Evolutionary conservation across 2,113 vertebrate genomes (phyloP).

Genomic region (Ibidorhyncha struthersii): DNA sequence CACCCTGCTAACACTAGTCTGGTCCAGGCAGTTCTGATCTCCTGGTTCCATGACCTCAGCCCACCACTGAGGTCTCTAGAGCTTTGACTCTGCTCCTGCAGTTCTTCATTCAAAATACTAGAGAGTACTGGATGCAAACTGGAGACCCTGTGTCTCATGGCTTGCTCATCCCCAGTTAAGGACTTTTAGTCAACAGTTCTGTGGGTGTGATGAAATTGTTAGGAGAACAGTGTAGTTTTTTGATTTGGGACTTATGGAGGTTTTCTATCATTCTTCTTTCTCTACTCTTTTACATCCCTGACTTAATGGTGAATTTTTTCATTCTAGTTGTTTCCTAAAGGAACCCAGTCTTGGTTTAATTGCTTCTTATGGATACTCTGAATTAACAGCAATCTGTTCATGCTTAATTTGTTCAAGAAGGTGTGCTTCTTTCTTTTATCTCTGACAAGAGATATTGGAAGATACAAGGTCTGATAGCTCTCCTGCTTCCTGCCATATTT

Average conservation of each 20-base stretch:
- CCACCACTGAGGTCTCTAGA: neutral
- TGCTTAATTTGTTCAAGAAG: neutral
- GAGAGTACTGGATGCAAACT: neutral
- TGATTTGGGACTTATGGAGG: neutral
- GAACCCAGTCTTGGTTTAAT: neutral
- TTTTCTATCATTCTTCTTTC: neutral
- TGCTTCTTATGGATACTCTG: neutral
- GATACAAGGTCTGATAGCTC: neutral
- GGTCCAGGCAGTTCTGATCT: neutral
- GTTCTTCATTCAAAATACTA: neutral
- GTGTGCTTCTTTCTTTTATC: neutral
- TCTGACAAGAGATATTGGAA: neutral
- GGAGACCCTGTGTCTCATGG: neutral
- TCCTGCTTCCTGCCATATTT: neutral
- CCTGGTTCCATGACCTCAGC: neutral
- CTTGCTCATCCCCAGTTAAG: neutral
- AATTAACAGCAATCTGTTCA: neutral
- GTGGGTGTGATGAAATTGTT: neutral
- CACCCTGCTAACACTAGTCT: neutral
- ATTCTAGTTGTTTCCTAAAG: neutral
- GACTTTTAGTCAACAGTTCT: neutral
- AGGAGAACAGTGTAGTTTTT: neutral
- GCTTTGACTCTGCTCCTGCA: neutral
- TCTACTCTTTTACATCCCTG: neutral
- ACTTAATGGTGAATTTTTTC: neutral